Conservation (phyloP, 2,113 vertebrate genomes). For the Scalopus aquaticus region DNA sequence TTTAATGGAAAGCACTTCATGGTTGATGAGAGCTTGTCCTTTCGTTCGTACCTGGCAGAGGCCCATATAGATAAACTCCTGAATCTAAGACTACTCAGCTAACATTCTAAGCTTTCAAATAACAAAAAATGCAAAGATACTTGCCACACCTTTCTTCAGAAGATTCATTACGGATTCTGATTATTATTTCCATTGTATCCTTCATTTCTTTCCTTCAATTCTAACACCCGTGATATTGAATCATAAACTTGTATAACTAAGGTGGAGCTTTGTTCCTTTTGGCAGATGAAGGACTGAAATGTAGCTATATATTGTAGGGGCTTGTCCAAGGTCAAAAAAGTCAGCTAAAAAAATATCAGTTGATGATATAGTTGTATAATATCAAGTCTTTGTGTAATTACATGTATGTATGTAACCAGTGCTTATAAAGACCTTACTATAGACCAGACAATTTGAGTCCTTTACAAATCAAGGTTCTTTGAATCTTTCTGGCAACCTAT, state of each 20-base stretch:
- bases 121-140: background rate
- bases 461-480: background rate
- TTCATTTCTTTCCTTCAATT: background rate
- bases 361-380: background rate
- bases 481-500: background rate
- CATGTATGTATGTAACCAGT: background rate
- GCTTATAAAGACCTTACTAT: background rate
- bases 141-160: background rate
- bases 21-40: background rate
- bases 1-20: background rate
- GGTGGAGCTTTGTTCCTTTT: background rate
- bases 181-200: background rate
- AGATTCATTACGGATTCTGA: background rate
- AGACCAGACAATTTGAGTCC: background rate
- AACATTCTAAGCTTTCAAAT: background rate
- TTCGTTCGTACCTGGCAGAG: background rate
- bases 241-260: background rate
- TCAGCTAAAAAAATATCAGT: no score
- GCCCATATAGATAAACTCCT: background rate
- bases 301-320: background rate
- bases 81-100: background rate
- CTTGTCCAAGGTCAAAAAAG: background rate
- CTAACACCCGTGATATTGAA: background rate
- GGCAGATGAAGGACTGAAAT: background rate
- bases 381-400: background rate